Conservation (phyloP, 2,888 invertebrate species). For the Machimus rusticus region DNA sequence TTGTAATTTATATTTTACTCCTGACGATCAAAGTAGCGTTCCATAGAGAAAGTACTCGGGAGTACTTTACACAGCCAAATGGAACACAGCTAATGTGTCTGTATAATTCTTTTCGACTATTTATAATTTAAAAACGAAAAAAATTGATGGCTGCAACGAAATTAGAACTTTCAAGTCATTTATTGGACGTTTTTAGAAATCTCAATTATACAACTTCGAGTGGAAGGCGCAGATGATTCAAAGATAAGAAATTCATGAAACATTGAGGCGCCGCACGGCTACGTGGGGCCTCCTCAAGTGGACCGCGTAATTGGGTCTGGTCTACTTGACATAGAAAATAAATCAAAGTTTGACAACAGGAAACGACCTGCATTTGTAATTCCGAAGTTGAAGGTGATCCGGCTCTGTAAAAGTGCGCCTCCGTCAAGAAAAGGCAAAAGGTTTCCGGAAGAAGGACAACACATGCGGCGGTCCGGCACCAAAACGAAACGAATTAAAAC, state of each 20-base stretch:
- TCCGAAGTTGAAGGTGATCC: neutral
- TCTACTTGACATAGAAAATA: neutral
- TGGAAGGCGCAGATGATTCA: neutral
- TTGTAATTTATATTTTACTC: too few relatives aligned
- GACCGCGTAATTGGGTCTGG: neutral
- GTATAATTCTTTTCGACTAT: too few relatives aligned
- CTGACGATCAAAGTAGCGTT: too few relatives aligned
- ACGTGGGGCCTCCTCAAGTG: neutral
- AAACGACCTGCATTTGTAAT: neutral
- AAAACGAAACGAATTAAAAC: neutral
- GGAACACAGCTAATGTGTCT: too few relatives aligned
- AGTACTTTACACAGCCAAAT: too few relatives aligned
- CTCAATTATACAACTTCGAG: neutral
- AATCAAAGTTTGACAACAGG: neutral
- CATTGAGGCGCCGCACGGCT: neutral
- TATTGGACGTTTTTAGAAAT: neutral
- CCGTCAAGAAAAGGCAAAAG: neutral
- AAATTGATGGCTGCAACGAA: neutral
- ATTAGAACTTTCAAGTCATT: neutral
- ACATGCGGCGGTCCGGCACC: neutral
- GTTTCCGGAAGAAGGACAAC: neutral
- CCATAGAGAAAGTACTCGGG: too few relatives aligned
- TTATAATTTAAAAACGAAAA: too few relatives aligned
- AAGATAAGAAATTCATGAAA: neutral
- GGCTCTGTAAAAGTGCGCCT: neutral